Conservation (phyloP, 2,888 invertebrate species). For the Rhaphigaster nebulosa region DNA sequence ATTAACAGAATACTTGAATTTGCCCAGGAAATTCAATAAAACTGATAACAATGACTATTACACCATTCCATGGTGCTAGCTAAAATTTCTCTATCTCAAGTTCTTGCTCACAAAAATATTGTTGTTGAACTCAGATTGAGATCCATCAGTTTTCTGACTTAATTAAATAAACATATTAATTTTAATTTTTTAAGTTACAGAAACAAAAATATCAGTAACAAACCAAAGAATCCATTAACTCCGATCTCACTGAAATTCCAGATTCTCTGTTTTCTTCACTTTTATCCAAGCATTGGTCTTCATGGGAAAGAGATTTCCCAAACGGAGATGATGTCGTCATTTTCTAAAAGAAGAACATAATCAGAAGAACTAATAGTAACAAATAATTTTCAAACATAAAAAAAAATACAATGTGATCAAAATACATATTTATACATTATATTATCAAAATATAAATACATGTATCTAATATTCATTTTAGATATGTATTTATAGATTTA, state of each 20-base stretch:
- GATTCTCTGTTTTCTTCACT: constrained; percentile 36
- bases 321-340: constrained; percentile 6
- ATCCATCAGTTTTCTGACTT: neutral
- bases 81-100: too few species aligned
- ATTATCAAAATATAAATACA: too few species aligned
- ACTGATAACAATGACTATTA: too few species aligned
- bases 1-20: too few species aligned
- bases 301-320: neutral
- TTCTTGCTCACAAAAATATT: too few species aligned
- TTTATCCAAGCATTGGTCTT: neutral
- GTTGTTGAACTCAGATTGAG: neutral
- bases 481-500: too few species aligned
- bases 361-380: neutral
- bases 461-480: too few species aligned
- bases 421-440: too few species aligned
- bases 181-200: neutral
- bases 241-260: constrained; percentile 40
- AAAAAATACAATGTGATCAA: too few species aligned
- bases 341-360: constrained; percentile 19
- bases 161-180: neutral
- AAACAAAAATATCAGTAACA: neutral
- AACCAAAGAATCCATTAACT: constrained; percentile 35
- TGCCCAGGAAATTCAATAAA: too few species aligned
- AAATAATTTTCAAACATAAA: neutral
- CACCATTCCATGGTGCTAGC: too few species aligned